Base-by-base conservation (phyloP, 2,797 vertebrate species). In the Choloepus didactylus region DNA sequence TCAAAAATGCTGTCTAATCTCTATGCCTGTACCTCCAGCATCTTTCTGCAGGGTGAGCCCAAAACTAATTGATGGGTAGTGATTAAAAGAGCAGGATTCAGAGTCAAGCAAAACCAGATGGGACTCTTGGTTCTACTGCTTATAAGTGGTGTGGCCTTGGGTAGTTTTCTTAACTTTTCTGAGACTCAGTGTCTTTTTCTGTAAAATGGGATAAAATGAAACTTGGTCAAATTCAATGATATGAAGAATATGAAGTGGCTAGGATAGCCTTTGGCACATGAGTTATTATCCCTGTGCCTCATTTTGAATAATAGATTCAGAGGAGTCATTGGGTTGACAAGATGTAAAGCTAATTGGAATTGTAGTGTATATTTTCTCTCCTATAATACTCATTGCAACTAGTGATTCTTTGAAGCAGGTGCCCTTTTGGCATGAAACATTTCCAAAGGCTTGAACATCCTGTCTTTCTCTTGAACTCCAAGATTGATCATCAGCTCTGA, bases 221-320 rank as follows among this genome's bases (percentile, higher is more conserved):
- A 77, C 76, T 60, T 56, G 44, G 90, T 3, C 88, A 35, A 93
- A 87, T 84, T 84, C 64, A 93, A 59, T 64, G 64, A 81, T 87
- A 84, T 11, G 66, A 79, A 70, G 29, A 51, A 44, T 25, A 35
- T 41, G 46, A 86, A 87, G 15, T 38, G 2, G 59, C 23, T 54
- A 60, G 77, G 49, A 67, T 41, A 49, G 18, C 66, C 62, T 73
- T 46, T 0, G 31, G 23, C 41, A 27, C 8, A 51, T n/a, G 18
- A 2, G 77, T 7, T 93, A 14, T 95, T 92, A 88, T 76, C n/a
- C 44, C 23, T 23, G 7, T 72, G 84, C 91, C 56, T 92, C 56
- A 51, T 44, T 91, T 81, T 59, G 72, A 27, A 49, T 73, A 93
- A 93, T 59, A 86, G n/a, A n/a, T n/a, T n/a, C n/a, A n/a, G n/a